Evolutionary conservation across 2,797 vertebrate species (phyloP), one percentile per base, ranked within the genome.

Genomic region (Denticeps clupeoides): DNA sequence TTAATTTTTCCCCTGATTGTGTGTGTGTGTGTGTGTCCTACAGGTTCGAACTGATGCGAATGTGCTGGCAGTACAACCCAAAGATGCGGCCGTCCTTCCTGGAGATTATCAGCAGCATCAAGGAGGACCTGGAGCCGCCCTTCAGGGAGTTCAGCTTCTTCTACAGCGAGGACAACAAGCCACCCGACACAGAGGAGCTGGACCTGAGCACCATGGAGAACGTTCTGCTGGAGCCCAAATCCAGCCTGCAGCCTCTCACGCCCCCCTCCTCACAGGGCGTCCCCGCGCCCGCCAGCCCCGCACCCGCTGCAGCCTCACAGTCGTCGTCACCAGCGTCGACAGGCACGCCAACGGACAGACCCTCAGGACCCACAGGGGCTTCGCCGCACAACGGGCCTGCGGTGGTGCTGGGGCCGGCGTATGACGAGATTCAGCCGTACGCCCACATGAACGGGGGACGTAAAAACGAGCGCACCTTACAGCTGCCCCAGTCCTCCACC

Each of bases 1-100:
- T 29, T 41, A 4, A 25, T 37, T 16, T 33, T n/a, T n/a, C n/a
- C 22, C 13, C 40, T 12, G 42, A 26, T 24, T 9, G 12, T 27
- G 24, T 26, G 12, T 22, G 41, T 15, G 41, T 13, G 41, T 7
- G 3, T 32, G 7, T 13, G 8, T 3, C 6, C 18, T 1, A n/a
- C 56, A 98, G 93, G 75, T 99, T 96, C 1, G 92, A 97, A 26
- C 58, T 99, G 71, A 97, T 98, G 94, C 85, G 91, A 31, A 89
- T 96, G 90, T 97, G 94, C 73, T 99, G 94, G 94, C 94, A 97
- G 75, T 98, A 90, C 82, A 97, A 98, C 56, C 92, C 93, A 0
- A 95, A 92, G 59, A 97, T 97, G 93, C 78, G 94, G 10, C 93
- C 93, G 0, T 78, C 94, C 32, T 99, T 97, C 55, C 79, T 90